Conservation (phyloP, 2,113 vertebrate genomes). For the Carlito syrichta region DNA sequence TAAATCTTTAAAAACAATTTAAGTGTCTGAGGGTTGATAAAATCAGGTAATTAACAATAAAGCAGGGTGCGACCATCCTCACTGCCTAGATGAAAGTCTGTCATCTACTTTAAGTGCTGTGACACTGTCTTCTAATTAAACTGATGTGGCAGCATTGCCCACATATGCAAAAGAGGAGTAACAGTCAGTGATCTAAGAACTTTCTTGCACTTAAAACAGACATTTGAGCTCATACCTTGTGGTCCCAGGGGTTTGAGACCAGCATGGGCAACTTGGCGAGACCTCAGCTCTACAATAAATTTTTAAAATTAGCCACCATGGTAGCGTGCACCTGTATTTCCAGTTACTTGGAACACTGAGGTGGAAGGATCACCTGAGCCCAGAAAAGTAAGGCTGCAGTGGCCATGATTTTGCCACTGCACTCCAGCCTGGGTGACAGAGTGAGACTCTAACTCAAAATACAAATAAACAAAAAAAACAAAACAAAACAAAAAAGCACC, state of each 20-base stretch:
- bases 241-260: neutral
- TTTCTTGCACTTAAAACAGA: neutral
- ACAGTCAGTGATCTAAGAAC: neutral
- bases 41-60: slow-evolving; percentile 50
- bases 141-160: neutral
- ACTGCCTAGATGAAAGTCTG: slow-evolving; percentile 42
- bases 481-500: no score
- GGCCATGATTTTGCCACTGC: no score
- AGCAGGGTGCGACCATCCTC: neutral
- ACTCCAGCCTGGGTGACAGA: no score
- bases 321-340: no score
- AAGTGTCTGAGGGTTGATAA: slow-evolving; percentile 64
- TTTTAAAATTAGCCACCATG: no score
- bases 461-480: no score
- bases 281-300: no score
- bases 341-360: no score
- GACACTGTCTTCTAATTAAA: slow-evolving; percentile 52
- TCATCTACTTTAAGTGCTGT: slow-evolving; percentile 17
- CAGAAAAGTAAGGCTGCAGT: no score
- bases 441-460: no score
- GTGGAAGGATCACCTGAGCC: no score
- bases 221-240: neutral
- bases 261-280: no score
- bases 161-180: neutral
- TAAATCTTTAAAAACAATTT: slow-evolving; percentile 61